A percentile compares a stretch with the other conserved stretches of the same genome.
These are phyloP conservation scores for Heliconius nattereri DNA, from an alignment of 1,140 invertebrate genomes.

Conservation along the genomic window DNA sequence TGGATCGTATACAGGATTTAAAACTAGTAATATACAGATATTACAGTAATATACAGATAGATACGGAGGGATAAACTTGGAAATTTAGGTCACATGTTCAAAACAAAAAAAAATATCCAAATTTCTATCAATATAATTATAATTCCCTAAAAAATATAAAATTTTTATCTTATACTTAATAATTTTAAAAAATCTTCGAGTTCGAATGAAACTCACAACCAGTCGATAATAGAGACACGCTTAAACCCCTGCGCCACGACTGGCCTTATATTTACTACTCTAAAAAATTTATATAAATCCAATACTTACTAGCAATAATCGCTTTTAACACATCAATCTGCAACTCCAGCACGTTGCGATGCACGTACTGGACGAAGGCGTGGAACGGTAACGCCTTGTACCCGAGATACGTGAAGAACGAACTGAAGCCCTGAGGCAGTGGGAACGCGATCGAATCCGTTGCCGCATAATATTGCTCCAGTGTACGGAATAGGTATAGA, in stretches of 20 bases:
- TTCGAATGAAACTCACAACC: too few species aligned
- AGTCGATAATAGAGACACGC: background rate
- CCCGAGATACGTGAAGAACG: conserved; percentile 92
- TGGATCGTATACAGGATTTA: too few species aligned
- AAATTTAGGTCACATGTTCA: too few species aligned
- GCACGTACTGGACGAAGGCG: conserved; percentile 90
- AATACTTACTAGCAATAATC: conserved; percentile 86
- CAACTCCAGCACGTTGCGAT: conserved; percentile 90
- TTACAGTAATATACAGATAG: too few species aligned
- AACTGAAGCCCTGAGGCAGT: conserved; percentile 91
- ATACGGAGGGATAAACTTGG: too few species aligned
- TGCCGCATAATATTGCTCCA: conserved; percentile 89
- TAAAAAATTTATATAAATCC: background rate
- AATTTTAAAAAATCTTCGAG: too few species aligned
- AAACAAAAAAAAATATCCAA: too few species aligned
- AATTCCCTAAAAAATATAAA: too few species aligned
- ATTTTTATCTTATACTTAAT: too few species aligned
- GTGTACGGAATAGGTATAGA: conserved; percentile 86
- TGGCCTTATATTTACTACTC: background rate
- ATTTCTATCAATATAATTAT: too few species aligned
- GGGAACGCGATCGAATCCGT: conserved; percentile 91
- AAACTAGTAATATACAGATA: too few species aligned
- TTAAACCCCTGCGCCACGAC: background rate
- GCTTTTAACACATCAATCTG: conserved; percentile 93
- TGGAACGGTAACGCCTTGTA: conserved; percentile 88